Evolutionary conservation across 2,113 vertebrate genomes (phyloP).

Genomic region (Glaucomys volans): DNA sequence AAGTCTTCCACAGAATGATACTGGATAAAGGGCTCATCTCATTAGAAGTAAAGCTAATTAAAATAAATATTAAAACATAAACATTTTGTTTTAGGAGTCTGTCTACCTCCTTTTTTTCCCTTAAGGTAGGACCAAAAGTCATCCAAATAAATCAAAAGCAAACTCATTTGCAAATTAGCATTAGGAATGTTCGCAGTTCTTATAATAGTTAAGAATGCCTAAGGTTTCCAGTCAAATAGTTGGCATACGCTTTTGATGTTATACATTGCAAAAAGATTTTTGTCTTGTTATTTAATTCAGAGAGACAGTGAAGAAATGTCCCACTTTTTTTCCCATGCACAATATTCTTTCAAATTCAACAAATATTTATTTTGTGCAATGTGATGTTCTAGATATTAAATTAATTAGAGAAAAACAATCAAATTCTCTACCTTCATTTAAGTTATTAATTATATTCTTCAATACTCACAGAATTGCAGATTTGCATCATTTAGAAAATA

Average conservation of each 20-base stretch:
- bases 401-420: not conserved
- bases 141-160: not conserved
- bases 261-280: not conserved
- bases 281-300: not conserved
- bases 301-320: not conserved
- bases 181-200: not conserved
- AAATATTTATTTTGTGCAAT: not conserved
- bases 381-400: not conserved
- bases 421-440: not conserved
- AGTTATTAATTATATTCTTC: conserved; percentile 31
- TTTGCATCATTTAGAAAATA: not conserved
- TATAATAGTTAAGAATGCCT: not conserved
- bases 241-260: not conserved
- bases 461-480: not conserved
- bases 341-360: conserved; percentile 28
- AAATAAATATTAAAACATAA: conserved; percentile 47
- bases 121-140: not conserved
- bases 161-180: not conserved
- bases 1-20: not conserved
- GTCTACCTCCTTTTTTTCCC: not conserved
- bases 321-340: not conserved
- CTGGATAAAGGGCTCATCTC: not conserved
- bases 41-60: conserved; percentile 12
- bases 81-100: not conserved
- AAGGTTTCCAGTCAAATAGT: not conserved